These are phyloP conservation scores for Zoroaster sp. DNA, from an alignment of 53 echinoderm and acorn worm genomes.

Conservation along the genomic window DNA sequence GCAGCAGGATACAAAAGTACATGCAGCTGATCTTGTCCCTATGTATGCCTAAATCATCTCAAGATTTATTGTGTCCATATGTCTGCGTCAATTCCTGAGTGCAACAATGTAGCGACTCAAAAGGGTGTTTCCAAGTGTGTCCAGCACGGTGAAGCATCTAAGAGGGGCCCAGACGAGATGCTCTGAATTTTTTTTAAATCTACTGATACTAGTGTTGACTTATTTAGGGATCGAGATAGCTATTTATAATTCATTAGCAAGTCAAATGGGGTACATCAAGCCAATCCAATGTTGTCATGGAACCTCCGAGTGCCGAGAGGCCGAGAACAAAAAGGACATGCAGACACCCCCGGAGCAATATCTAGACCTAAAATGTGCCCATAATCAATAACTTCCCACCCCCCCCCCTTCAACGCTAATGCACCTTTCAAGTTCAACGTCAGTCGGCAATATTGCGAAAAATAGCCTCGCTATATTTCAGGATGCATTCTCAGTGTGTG, in stretches of 20 bases:
- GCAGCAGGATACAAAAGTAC: no score
- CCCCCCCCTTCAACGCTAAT: no score
- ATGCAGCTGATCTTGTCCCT: no score
- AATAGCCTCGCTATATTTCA: no score
- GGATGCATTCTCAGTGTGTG: not conserved
- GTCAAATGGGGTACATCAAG: not conserved
- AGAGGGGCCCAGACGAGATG: not conserved
- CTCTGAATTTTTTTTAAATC: not conserved
- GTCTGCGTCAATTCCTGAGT: not conserved
- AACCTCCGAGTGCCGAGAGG: no score
- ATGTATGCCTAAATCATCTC: no score
- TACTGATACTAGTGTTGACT: not conserved
- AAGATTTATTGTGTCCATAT: no score
- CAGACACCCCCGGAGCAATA: not conserved
- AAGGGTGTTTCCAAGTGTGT: not conserved
- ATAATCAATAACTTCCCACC: not conserved
- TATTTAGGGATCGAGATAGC: not conserved
- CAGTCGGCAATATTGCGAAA: no score
- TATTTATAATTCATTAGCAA: not conserved
- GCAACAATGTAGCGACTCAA: not conserved
- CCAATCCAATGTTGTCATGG: no score
- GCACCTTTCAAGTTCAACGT: constrained; percentile 15
- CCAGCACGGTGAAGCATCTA: no score
- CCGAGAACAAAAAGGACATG: no score
- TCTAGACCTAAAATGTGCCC: no score